Evolutionary conservation across 2,113 vertebrate species (phyloP), one percentile per base, ranked within the genome.

Genomic region (Leptobrachium ailaonicum): DNA sequence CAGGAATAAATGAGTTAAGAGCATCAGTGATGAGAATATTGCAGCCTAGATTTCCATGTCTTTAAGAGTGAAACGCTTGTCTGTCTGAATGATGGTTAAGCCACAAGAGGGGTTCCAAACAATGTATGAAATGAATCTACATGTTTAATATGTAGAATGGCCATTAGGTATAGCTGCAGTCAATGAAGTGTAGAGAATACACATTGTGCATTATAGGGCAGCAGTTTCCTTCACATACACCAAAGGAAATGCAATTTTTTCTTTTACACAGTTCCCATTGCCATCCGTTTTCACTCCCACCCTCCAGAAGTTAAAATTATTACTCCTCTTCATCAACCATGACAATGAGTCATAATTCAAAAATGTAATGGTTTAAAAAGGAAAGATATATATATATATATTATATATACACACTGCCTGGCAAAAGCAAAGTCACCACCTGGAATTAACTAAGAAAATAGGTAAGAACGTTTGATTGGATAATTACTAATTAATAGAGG

Each of bases 161-260:
- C 79, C 79, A 81, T 81, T 81, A 81, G 64, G 79, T 81, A 81
- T 81, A 81, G 79, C 79, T 75, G 79, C 72, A 81, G 79, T 75
- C 79, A 81, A 81, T 81, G 79, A 75, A 81, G 71, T 81, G 79
- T 53, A 81, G 71, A 81, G 53, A 81, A 74, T 80, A 73, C 77
- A 73, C 77, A 71, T 80, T 80, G 77, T 67, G 50, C 72, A 80
- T 80, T 80, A 73, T 73, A 69, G 53, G 43, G 66, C 72, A 75
- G 41, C 56, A 75, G 41, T 66, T 60, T 62, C 64, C 47, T 50
- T 75, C 67, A 50, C 77, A 67, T 47, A 81, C 71, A 75, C 71
- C 53, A 81, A 75, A 60, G 9, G n/a, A 74, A 74, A 80, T 74
- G 64, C 75, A 80, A 81, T 75, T 50, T 32, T 66, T 75, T 32